These are phyloP conservation scores for Nipponia nippon DNA, from an alignment of 2,113 vertebrate genomes.

Conservation along the genomic window DNA sequence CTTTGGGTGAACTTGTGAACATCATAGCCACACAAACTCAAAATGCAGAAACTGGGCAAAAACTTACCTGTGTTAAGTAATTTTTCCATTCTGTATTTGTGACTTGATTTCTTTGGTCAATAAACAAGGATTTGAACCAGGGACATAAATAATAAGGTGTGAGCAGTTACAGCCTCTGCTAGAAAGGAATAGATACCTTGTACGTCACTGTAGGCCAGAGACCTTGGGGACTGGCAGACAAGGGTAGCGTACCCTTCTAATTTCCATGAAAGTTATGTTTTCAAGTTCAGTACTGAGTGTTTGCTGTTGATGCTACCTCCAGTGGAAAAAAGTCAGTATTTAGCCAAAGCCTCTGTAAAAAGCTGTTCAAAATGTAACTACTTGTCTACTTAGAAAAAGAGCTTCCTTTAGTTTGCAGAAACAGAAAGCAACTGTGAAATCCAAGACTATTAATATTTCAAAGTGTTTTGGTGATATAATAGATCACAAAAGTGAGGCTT, in stretches of 20 bases:
- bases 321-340: not conserved
- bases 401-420: not conserved
- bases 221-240: not conserved
- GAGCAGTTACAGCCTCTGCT: not conserved
- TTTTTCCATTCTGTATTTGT: not conserved
- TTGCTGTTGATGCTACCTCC: not conserved
- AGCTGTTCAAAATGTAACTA: not conserved
- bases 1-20: not conserved
- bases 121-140: not conserved
- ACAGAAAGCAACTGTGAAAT: constrained; percentile 28
- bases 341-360: not conserved
- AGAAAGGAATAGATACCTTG: not conserved
- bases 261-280: not conserved
- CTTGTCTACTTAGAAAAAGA: not conserved
- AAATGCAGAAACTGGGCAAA: not conserved
- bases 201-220: not conserved
- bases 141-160: not conserved
- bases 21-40: not conserved
- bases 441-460: constrained; percentile 44
- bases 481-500: constrained; percentile 9
- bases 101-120: not conserved
- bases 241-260: not conserved
- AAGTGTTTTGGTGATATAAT: constrained; percentile 34
- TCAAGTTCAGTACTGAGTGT: not conserved
- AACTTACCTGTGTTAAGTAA: not conserved